Conservation (phyloP, 2,797 vertebrate genomes). For the Pipistrellus pygmaeus region DNA sequence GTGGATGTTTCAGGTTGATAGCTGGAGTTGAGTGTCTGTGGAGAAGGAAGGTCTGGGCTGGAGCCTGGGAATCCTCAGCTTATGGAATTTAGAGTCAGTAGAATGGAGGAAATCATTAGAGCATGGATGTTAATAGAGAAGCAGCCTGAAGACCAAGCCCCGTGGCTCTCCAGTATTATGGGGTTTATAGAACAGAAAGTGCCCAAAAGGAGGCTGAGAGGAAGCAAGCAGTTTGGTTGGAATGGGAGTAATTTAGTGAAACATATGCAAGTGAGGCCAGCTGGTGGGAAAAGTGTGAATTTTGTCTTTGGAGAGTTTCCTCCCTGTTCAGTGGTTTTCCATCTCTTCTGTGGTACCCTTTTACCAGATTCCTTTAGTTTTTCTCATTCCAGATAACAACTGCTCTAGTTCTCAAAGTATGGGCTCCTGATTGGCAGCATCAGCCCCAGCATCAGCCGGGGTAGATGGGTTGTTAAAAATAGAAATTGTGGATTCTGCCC, state of each 20-base stretch:
- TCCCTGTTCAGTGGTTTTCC: neutral
- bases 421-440: neutral
- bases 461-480: neutral
- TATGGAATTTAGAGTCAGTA: neutral
- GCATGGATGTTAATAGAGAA: neutral
- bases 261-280: neutral
- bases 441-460: neutral
- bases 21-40: neutral
- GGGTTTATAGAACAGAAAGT: neutral
- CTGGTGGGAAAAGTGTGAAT: neutral
- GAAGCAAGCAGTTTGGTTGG: neutral
- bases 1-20: neutral
- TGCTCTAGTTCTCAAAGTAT: neutral
- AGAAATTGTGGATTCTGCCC: neutral
- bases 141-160: neutral
- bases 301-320: neutral
- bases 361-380: slow-evolving; percentile 6
- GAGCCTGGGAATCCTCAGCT: neutral
- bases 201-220: neutral
- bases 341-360: neutral
- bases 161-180: neutral
- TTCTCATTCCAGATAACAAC: neutral
- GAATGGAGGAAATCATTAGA: neutral
- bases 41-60: neutral
- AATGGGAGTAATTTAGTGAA: neutral